Evolutionary conservation across 2,797 vertebrate genomes (phyloP), one percentile per base, ranked within the genome.

Genomic region (Gymnopithys bicolor): DNA sequence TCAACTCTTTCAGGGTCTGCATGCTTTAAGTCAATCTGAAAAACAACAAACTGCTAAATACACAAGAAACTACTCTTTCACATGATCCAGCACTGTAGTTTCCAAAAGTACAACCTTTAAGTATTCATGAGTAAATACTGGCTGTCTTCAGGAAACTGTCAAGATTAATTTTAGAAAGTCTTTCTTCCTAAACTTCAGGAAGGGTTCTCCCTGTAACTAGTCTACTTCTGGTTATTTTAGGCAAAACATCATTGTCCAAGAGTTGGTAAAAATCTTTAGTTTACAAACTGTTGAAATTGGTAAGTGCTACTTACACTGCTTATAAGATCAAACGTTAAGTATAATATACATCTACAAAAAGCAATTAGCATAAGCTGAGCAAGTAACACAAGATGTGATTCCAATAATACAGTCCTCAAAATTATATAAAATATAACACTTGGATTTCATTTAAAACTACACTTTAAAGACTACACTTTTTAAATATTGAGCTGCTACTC

Each of bases 21-120:
- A 93, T 99, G 99, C 98, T 99, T 99, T 93, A 99, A 97, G 96
- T 99, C 99, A 95, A 99, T 99, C 99, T 99, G 93, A 32, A 97
- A 96, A 97, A 94, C 62, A 91, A 71, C 15, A 58, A 69, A 73
- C 15, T 48, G 22, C 43, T 90, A 75, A 66, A 64, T 22, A 78
- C 7, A 59, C 5, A 80, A 53, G 35, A 52, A 77, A 66, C 5
- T 10, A 21, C 1, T 46, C 17, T 67, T 53, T 45, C 28, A 9
- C 37, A 59, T 11, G 27, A 58, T n/a, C 17, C 30, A 86, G 25
- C 60, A 70, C 13, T 22, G 9, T 18, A 59, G 27, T 22, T 93
- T 64, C 32, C 52, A 67, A 48, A 81, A 16, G 46, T 5, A 56
- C 12, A 74, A 53, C 6, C 7, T 80, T 81, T 56, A 81, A 4